A percentile compares a stretch with the other conserved stretches of the same genome.
These are phyloP conservation scores for Erebia epiphron DNA, from an alignment of 2,888 invertebrate species.

Conservation along the genomic window DNA sequence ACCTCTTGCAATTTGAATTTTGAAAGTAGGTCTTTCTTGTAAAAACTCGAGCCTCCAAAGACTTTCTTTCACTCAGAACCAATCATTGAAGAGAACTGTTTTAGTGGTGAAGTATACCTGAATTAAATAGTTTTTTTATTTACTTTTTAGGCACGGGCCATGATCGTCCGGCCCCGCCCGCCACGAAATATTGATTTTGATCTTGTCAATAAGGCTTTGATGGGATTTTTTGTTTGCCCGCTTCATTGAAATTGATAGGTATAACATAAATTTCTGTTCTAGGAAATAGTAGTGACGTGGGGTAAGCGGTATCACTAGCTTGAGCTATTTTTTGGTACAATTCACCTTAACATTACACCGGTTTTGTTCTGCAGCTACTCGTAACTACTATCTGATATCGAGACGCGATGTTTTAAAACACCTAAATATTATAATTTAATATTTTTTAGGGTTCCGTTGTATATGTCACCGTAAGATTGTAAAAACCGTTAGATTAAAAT, in stretches of 20 bases:
- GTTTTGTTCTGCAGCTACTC: no score
- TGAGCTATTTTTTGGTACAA: no score
- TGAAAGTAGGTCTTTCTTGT: background rate
- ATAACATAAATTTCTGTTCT: conserved; percentile 3
- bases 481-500: no score
- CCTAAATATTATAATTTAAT: no score
- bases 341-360: no score
- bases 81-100: background rate
- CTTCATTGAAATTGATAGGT: conserved; percentile 21
- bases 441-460: no score
- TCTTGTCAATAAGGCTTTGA: conserved; percentile 21
- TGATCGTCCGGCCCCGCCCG: conserved; percentile 2
- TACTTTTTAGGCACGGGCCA: conserved; percentile 21
- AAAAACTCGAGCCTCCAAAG: background rate
- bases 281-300: no score
- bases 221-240: conserved; percentile 27
- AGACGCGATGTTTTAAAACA: no score
- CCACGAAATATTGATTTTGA: conserved; percentile 23
- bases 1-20: background rate
- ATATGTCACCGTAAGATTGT: no score
- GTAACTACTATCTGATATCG: no score
- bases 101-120: background rate
- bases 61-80: background rate
- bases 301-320: no score
- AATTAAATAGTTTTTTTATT: conserved; percentile 16